phyloP scores from a whole-genome alignment of 2,888 invertebrate species.

The Dasysyrphus albostriatus region DNA sequence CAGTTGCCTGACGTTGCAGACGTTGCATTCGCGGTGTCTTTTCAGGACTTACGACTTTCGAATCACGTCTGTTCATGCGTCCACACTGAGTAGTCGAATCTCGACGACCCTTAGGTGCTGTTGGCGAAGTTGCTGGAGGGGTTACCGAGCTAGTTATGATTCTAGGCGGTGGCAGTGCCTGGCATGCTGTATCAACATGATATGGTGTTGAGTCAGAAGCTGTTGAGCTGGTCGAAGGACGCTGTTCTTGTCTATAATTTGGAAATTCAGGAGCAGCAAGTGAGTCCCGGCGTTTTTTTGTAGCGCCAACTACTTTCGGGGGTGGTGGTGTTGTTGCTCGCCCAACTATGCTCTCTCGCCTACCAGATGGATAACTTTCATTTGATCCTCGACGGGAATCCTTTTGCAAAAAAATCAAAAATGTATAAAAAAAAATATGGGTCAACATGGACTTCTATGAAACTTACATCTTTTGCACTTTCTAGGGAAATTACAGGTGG shows the following conservation, averaged over 20 bases:
- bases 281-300: constrained; percentile 87
- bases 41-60: constrained; percentile 89
- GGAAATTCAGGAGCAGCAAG: constrained; percentile 85
- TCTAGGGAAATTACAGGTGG: constrained; percentile 76
- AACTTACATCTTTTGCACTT: constrained; percentile 74
- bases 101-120: constrained; percentile 87
- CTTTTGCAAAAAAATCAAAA: constrained; percentile 70
- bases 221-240: constrained; percentile 90
- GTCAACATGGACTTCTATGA: background rate
- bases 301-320: constrained; percentile 87
- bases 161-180: constrained; percentile 89
- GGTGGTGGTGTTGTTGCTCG: constrained; percentile 85
- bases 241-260: constrained; percentile 86
- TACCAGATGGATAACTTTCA: constrained; percentile 88
- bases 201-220: constrained; percentile 88
- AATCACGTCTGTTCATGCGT: constrained; percentile 87
- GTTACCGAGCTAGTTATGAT: constrained; percentile 93
- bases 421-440: background rate
- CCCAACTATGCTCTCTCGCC: constrained; percentile 88
- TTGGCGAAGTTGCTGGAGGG: constrained; percentile 92
- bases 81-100: constrained; percentile 95
- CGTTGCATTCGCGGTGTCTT: constrained; percentile 87
- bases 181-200: constrained; percentile 87
- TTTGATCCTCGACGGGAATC: constrained; percentile 86
- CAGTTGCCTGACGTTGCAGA: constrained; percentile 93